Evolutionary conservation across 1,140 invertebrate genomes (phyloP).

Genomic region (Nautilus pompilius): DNA sequence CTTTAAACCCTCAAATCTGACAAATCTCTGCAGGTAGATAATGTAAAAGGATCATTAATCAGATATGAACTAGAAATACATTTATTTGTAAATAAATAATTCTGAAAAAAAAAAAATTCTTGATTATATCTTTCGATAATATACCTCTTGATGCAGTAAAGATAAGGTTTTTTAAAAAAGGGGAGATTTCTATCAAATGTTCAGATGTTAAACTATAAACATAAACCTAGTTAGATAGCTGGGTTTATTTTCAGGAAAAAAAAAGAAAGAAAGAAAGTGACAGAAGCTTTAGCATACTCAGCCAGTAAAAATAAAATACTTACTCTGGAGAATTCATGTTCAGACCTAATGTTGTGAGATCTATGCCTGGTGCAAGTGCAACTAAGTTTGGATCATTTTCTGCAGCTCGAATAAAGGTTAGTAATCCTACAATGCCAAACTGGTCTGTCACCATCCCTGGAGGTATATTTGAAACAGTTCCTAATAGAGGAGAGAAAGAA

Average conservation of each 20-base stretch:
- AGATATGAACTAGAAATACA: no score
- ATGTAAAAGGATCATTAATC: no score
- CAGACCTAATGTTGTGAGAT: constrained; percentile 93
- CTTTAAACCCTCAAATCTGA: no score
- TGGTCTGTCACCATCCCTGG: constrained; percentile 98
- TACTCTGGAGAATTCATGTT: constrained; percentile 95
- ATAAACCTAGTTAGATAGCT: no score
- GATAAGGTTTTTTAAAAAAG: no score
- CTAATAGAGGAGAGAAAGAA: constrained; percentile 23
- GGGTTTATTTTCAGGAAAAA: neutral
- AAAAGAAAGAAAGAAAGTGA: neutral
- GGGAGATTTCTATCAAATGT: no score
- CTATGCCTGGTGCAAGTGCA: constrained; percentile 91
- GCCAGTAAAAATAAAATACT: constrained; percentile 23
- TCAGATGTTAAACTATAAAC: no score
- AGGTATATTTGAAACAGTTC: constrained; percentile 92
- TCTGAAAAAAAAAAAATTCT: no score
- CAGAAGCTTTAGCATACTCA: neutral
- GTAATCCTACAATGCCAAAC: constrained; percentile 96
- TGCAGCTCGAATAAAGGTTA: constrained; percentile 95
- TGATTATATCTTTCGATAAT: no score
- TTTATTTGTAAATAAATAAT: no score
- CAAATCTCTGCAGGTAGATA: no score
- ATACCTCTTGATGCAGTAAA: no score
- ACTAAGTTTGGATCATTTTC: constrained; percentile 95